A percentile compares a stretch with the other conserved stretches of the same genome.
Evolutionary conservation across 2,888 invertebrate species (phyloP).

Genomic region (Yponomeuta plumbellus): DNA sequence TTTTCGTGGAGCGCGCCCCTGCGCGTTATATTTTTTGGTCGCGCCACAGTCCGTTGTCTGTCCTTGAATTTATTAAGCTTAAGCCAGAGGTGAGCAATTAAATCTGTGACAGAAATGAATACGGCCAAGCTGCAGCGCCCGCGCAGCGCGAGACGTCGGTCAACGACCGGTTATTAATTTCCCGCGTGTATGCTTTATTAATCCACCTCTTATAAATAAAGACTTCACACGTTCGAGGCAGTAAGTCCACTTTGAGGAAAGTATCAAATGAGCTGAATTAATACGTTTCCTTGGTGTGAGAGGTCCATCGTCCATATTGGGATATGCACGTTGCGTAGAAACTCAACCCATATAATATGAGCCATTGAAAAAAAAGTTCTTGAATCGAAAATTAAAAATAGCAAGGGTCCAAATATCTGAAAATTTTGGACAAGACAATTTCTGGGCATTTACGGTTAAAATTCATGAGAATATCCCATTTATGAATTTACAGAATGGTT

Average conservation of each 20-base stretch:
- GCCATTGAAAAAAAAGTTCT: too few relatives aligned
- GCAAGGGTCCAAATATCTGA: too few relatives aligned
- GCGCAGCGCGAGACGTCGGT: background rate
- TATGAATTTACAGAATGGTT: too few relatives aligned
- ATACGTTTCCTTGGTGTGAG: background rate
- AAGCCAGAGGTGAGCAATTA: slow-evolving; percentile 74
- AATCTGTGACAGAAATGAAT: slow-evolving; percentile 73
- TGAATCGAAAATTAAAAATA: too few relatives aligned
- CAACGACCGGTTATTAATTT: slow-evolving; percentile 47
- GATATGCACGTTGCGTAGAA: too few relatives aligned
- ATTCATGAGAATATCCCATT: too few relatives aligned
- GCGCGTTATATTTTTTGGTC: slow-evolving; percentile 60
- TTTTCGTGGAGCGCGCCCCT: slow-evolving; percentile 57
- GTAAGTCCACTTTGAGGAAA: slow-evolving; percentile 19
- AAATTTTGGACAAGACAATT: too few relatives aligned
- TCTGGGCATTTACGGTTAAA: too few relatives aligned
- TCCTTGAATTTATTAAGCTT: slow-evolving; percentile 72
- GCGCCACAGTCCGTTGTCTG: slow-evolving; percentile 63
- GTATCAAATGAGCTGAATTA: slow-evolving; percentile 14
- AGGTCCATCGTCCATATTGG: background rate
- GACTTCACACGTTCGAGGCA: slow-evolving; percentile 23
- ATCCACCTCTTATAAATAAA: slow-evolving; percentile 49
- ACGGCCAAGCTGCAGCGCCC: slow-evolving; percentile 41
- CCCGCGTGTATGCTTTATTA: slow-evolving; percentile 54
- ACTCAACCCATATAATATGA: too few relatives aligned